A percentile compares a stretch with the other conserved stretches of the same genome.
phyloP scores from a whole-genome alignment of 2,797 vertebrate species.

The Denticeps clupeoides region DNA sequence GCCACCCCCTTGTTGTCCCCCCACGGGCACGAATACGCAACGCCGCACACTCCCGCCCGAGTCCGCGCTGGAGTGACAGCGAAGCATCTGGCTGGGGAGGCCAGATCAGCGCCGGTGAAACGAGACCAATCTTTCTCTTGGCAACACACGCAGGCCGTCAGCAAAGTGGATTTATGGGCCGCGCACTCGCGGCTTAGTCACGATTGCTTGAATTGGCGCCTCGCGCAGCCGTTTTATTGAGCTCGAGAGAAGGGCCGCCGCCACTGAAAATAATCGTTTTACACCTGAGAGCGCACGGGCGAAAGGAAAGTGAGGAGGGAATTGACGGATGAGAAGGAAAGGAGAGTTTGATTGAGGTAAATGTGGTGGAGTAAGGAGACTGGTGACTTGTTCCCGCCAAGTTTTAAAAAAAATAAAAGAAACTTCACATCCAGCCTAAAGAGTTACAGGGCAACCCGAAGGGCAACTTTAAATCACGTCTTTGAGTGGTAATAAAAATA shows the following conservation, averaged over 20 bases:
- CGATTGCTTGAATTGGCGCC: conserved; percentile 55
- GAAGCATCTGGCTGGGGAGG: conserved; percentile 27
- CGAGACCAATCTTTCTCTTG: conserved; percentile 35
- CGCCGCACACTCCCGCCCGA: neutral
- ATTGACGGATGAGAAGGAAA: conserved; percentile 28
- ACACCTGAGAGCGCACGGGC: conserved; percentile 26
- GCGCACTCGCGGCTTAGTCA: conserved; percentile 48
- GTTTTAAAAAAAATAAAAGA: neutral
- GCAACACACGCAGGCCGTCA: conserved; percentile 47
- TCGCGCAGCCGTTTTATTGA: conserved; percentile 27
- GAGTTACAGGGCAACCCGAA: conserved; percentile 15
- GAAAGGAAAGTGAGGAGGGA: conserved; percentile 3
- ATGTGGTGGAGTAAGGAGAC: too few relatives aligned
- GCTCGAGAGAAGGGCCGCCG: conserved; percentile 33
- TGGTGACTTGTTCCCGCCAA: too few relatives aligned
- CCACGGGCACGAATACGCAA: neutral
- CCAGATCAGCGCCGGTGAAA: conserved; percentile 21
- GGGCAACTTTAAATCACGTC: conserved; percentile 32
- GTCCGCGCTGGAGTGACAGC: conserved; percentile 16
- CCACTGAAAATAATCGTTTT: conserved; percentile 52
- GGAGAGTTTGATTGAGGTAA: conserved; percentile 1
- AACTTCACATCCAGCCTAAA: conserved; percentile 4
- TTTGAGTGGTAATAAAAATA: conserved; percentile 29
- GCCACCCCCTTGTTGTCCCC: too few relatives aligned
- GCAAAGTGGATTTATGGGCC: conserved; percentile 55